A percentile compares a stretch with the other conserved stretches of the same genome.
phyloP scores from a whole-genome alignment of 64 coral and sea anemone species.

The Montipora efflorescens region DNA sequence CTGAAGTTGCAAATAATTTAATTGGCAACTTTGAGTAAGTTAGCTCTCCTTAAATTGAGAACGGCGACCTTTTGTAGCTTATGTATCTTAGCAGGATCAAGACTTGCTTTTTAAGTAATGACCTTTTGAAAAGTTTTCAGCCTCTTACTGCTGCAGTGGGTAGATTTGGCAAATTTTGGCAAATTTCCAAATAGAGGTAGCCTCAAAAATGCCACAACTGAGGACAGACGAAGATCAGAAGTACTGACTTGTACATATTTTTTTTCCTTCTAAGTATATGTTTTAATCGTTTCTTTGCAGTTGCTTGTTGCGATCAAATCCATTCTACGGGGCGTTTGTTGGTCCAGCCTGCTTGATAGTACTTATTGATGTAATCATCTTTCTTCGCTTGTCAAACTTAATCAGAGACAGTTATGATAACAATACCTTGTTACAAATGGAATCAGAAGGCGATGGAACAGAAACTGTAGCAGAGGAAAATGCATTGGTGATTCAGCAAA shows the following conservation, averaged over 20 bases:
- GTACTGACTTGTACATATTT: background rate
- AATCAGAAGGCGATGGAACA: background rate
- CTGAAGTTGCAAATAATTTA: too few species aligned
- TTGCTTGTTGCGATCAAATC: conserved; percentile 87
- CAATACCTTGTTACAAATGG: background rate
- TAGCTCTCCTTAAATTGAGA: too few species aligned
- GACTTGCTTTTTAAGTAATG: too few species aligned
- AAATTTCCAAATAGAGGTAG: too few species aligned
- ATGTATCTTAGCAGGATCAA: too few species aligned
- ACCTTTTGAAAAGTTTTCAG: too few species aligned
- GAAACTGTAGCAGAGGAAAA: conserved; percentile 47
- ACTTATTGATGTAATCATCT: conserved; percentile 84
- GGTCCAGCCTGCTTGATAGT: conserved; percentile 90
- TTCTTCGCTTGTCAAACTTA: conserved; percentile 75
- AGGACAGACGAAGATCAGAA: too few species aligned
- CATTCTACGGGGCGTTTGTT: conserved; percentile 90
- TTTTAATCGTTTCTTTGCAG: conserved; percentile 53
- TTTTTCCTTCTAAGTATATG: background rate
- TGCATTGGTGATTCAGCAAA: conserved; percentile 22
- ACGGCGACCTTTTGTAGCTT: too few species aligned
- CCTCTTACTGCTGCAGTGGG: too few species aligned
- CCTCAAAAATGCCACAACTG: too few species aligned
- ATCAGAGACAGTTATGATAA: conserved; percentile 50
- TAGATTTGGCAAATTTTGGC: too few species aligned
- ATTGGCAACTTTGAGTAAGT: too few species aligned